Percentiles rank a stretch among this genome's conserved stretches.
Conservation (phyloP, 2,888 invertebrate species). For the Bombylius discolor region DNA sequence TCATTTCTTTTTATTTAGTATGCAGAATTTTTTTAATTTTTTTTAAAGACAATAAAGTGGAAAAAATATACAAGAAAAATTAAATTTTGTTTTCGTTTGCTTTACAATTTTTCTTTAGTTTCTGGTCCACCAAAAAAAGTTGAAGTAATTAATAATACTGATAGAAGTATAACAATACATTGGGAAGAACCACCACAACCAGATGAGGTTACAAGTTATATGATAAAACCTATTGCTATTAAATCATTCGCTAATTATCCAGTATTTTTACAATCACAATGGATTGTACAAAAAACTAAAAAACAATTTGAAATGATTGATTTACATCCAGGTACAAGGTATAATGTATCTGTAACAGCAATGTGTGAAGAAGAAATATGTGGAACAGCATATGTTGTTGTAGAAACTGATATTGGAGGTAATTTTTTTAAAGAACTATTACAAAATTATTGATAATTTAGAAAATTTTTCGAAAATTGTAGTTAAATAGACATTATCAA, state of each 20-base stretch:
- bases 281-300: slow-evolving; percentile 47
- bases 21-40: too few species aligned
- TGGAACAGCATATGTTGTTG: slow-evolving; percentile 41
- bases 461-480: too few species aligned
- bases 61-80: too few species aligned
- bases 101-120: slow-evolving; percentile 23
- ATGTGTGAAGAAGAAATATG: slow-evolving; percentile 47
- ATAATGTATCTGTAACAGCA: slow-evolving; percentile 60
- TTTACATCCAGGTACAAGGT: slow-evolving; percentile 61
- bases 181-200: slow-evolving; percentile 47
- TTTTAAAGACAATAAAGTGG: too few species aligned
- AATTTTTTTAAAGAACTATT: slow-evolving; percentile 11
- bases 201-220: slow-evolving; percentile 42
- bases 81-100: too few species aligned
- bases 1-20: too few species aligned
- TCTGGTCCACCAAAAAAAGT: slow-evolving; percentile 59
- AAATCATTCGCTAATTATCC: slow-evolving; percentile 45
- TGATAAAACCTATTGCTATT: slow-evolving; percentile 42
- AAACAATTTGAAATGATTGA: slow-evolving; percentile 45
- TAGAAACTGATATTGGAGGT: slow-evolving; percentile 56
- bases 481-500: too few species aligned
- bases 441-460: too few species aligned
- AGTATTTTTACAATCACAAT: slow-evolving; percentile 40
- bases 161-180: slow-evolving; percentile 45
- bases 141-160: slow-evolving; percentile 44